phyloP scores from a whole-genome alignment of 2,888 invertebrate species.

The Tetropium fuscum region DNA sequence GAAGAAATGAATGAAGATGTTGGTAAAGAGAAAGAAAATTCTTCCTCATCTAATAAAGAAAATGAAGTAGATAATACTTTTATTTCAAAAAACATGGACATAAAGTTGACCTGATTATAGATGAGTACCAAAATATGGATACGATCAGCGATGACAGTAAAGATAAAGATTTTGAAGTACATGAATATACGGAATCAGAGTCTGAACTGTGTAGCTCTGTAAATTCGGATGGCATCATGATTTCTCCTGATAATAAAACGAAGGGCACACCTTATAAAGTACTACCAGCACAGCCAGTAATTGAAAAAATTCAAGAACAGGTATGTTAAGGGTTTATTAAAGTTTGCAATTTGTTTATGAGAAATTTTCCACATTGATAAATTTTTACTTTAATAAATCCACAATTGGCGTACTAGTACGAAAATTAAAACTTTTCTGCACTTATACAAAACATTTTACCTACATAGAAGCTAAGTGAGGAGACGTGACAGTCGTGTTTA shows the following conservation, averaged over 20 bases:
- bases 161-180: slow-evolving; percentile 10
- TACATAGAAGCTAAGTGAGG: neutral
- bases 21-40: neutral
- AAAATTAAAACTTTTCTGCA: neutral
- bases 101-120: neutral
- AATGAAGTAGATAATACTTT: neutral
- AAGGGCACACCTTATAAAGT: too few relatives aligned
- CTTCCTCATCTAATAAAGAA: neutral
- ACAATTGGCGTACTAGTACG: neutral
- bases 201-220: slow-evolving; percentile 8
- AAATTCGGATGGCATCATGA: neutral
- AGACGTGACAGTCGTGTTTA: neutral
- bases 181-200: neutral
- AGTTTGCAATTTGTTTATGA: neutral
- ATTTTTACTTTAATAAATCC: neutral
- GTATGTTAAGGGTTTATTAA: neutral
- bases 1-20: neutral
- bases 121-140: neutral
- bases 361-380: neutral
- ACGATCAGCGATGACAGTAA: neutral
- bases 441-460: neutral
- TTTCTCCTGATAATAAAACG: neutral
- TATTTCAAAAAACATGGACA: neutral
- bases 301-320: neutral
- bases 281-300: neutral